Base-by-base conservation (phyloP, 1,140 invertebrate genomes). In the Drosophila orena region DNA sequence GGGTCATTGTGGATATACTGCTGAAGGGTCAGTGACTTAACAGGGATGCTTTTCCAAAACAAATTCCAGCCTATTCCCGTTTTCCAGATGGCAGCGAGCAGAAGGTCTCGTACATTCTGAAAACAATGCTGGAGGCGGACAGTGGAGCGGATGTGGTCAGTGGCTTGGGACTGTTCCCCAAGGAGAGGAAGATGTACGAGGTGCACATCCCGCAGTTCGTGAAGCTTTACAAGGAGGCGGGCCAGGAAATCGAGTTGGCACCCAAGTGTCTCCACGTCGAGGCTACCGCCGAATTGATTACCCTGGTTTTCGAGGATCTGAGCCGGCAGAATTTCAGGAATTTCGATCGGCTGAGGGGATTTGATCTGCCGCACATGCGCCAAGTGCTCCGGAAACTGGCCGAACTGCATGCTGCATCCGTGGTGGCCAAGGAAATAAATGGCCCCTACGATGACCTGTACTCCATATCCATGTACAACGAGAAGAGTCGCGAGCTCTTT, bases 261-360 rank as follows among this genome's bases (percentile, higher is more conserved):
- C 90, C 90, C 2, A 77, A 71, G 24, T 88, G 90, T 20, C 42
- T 90, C 3, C 59, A 70, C 20, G 50, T 81, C 14, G 79, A 91
- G 15, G 35, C 71, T 8, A 79, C 60, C 3, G 64, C 73, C 0
- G 83, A 90, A 3, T 34, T 74, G 0, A 91, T 78, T 2, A 84
- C 72, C 0, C 72, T 95, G 4, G 91, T 94, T 0, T 77, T 95
- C 14, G 94, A 95, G 50, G 94, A 95, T 86, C 79, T 95, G 1
- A 81, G 92, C 14, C 85, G 90, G 12, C 77, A 93, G 12, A 93
- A 93, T 0, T 95, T 93, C 74, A 79, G 92, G 22, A 95, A 95
- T 92, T 84, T 92, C 2, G 91, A 94, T 80, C 93, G 94, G 11
- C 90, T 93, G 10, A 69, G 91, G 42, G 94, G 94, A 22, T 86